These are phyloP conservation scores for Harpagoxenus sublaevis DNA, from an alignment of 2,888 invertebrate species.

Conservation along the genomic window DNA sequence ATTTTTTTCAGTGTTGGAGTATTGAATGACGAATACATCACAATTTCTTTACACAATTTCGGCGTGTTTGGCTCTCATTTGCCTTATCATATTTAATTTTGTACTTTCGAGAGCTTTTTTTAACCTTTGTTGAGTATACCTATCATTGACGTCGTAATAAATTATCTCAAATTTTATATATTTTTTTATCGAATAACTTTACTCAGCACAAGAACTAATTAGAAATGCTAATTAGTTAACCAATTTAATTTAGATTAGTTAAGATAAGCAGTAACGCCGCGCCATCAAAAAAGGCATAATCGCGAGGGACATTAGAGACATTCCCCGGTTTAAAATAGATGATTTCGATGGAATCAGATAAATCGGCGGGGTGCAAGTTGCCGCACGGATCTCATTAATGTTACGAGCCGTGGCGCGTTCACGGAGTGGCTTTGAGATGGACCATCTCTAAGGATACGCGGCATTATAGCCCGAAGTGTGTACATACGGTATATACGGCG, in stretches of 20 bases:
- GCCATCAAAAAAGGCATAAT: neutral
- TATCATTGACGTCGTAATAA: neutral
- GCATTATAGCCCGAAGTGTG: constrained; percentile 31
- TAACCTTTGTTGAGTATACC: too few species aligned
- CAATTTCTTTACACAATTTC: too few species aligned
- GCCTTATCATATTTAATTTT: too few species aligned
- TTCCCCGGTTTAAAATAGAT: neutral
- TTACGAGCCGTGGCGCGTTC: constrained; percentile 23
- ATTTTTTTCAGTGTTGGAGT: too few species aligned
- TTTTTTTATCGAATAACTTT: neutral
- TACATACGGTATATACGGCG: constrained; percentile 1
- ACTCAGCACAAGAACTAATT: neutral
- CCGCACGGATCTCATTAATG: constrained; percentile 43
- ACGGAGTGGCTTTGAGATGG: constrained; percentile 26
- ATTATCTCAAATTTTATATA: neutral
- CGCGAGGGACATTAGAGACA: neutral
- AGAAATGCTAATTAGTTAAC: neutral
- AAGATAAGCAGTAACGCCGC: neutral
- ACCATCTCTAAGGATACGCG: constrained; percentile 27
- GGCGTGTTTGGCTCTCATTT: too few species aligned
- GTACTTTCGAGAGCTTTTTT: too few species aligned
- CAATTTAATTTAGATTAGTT: neutral
- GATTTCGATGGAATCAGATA: constrained; percentile 21
- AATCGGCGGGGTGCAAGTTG: constrained; percentile 10
- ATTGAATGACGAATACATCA: too few species aligned